A percentile compares a stretch with the other conserved stretches of the same genome.
Evolutionary conservation across 2,888 invertebrate genomes (phyloP).

Genomic region (Eulithis testata): DNA sequence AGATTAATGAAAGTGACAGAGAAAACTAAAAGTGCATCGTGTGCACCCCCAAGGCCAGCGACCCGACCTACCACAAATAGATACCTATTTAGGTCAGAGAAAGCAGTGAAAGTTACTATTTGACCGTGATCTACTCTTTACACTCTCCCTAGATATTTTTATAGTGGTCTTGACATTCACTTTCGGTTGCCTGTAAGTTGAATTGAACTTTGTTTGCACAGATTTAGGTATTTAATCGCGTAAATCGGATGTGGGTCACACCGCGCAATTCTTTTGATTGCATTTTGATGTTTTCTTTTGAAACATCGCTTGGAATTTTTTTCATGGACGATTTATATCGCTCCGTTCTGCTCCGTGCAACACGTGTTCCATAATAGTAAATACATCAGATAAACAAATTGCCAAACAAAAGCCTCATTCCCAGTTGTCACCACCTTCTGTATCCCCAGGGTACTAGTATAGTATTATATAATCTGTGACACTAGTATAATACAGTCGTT

Average conservation of each 20-base stretch:
- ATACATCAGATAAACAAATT: no score
- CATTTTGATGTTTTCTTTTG: constrained; percentile 56
- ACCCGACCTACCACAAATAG: constrained; percentile 69
- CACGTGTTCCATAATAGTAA: no score
- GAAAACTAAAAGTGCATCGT: constrained; percentile 72
- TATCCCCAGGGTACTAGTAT: no score
- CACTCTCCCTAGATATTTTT: constrained; percentile 70
- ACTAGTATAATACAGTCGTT: no score
- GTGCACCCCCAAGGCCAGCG: constrained; percentile 67
- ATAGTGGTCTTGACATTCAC: constrained; percentile 66
- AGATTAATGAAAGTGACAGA: constrained; percentile 75
- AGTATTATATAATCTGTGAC: no score
- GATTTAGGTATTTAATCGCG: constrained; percentile 42
- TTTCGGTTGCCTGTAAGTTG: constrained; percentile 44
- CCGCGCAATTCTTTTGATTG: constrained; percentile 52
- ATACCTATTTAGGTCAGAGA: constrained; percentile 71
- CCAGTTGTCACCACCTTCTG: no score
- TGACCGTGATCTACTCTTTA: constrained; percentile 74
- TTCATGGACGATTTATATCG: no score
- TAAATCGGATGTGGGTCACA: constrained; percentile 48
- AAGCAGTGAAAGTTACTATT: constrained; percentile 77
- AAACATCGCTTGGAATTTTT: neutral
- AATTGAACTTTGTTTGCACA: constrained; percentile 47
- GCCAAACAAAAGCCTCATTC: no score
- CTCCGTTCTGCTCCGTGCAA: no score